These are phyloP conservation scores for Acrocephalus arundinaceus DNA, from an alignment of 2,113 vertebrate genomes.

Conservation along the genomic window DNA sequence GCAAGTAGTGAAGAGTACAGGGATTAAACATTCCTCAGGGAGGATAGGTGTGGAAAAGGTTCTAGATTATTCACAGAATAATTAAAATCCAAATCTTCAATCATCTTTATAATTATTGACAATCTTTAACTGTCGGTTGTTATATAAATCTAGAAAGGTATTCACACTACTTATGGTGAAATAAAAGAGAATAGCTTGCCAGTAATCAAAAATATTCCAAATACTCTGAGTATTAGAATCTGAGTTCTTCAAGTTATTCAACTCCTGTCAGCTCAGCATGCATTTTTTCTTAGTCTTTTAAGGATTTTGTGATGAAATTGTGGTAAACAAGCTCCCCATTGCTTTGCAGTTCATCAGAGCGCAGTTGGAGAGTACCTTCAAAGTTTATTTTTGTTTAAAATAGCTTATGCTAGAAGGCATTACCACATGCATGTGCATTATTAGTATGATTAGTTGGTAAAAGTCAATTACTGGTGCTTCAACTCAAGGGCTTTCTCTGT, in stretches of 20 bases:
- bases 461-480: constrained; percentile 51
- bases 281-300: constrained; percentile 47
- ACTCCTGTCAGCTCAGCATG: constrained; percentile 63
- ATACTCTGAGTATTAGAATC: not conserved
- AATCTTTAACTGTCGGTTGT: not conserved
- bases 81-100: not conserved
- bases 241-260: constrained; percentile 48
- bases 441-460: constrained; percentile 26
- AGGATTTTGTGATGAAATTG: constrained; percentile 48
- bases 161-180: not conserved
- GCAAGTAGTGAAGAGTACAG: not conserved
- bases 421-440: constrained; percentile 8
- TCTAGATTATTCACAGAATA: not conserved
- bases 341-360: constrained; percentile 69
- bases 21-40: not conserved
- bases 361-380: constrained; percentile 59
- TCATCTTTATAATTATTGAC: not conserved
- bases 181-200: not conserved
- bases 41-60: not conserved
- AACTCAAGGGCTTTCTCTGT: constrained; percentile 47
- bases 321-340: constrained; percentile 65
- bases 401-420: constrained; percentile 34
- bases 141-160: not conserved
- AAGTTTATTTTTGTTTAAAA: constrained; percentile 67
- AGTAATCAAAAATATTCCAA: constrained; percentile 50